Evolutionary conservation across 2,888 invertebrate species (phyloP), one percentile per base, ranked within the genome.

Genomic region (Rhagium mordax): DNA sequence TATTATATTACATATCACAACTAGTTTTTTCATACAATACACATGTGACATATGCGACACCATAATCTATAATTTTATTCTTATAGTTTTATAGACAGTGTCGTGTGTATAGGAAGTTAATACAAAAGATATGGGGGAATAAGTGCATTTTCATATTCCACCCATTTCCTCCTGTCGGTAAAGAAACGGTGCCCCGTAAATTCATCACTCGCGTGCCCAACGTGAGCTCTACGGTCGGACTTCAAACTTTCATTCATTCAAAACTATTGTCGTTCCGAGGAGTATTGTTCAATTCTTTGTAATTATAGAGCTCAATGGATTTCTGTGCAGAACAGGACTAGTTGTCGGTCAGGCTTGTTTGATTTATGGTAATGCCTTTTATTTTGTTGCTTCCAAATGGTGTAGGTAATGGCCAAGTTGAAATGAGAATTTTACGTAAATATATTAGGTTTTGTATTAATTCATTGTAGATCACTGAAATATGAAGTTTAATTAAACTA

Each of bases 141-240:
- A 76, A 72, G 74, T 77, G 77, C 78, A 75, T 78, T 80, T 79
- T 77, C 64, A 71, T 73, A 79, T 78, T 80, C 81, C 81, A 76
- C 81, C 81, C 79, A 81, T 80, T 81, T 81, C 81, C 81, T 80
- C 74, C n/a, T 53, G 57, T 69, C 18, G 70, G 27, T 16, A 72
- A 75, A 69, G 73, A 71, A 74, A 69, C 49, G 69, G 64, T 64
- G 59, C 75, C 73, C 65, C 48, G 47, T 57, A 53, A 57, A 60
- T 70, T 60, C 55, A 57, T 61, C 62, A 72, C 71, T 79, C 79
- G 80, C 79, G 80, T 79, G 78, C 74, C 76, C 53, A 53, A 53
- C 33, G 20, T 53, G 65, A 65, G 29, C 29, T 33, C 18, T 59
- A 33, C 27, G 18, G 59, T 16, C 59, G 59, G 59, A 65, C 64